Evolutionary conservation across 2,113 vertebrate species (phyloP).

Genomic region (Catagonus wagneri): DNA sequence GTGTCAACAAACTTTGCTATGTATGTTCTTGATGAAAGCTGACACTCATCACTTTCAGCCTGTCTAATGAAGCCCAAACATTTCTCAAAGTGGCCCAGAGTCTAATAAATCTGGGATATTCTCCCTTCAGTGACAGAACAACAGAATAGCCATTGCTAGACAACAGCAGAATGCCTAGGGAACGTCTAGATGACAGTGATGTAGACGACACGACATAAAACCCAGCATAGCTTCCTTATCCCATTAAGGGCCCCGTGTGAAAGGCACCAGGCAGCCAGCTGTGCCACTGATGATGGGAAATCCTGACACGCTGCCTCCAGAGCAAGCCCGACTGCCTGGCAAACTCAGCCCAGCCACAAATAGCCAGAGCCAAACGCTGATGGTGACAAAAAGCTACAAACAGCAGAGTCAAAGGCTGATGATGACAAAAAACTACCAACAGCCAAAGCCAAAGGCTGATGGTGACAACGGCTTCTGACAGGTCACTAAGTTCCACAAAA

Average conservation of each 20-base stretch:
- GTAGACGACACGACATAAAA: not conserved
- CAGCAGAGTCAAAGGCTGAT: not conserved
- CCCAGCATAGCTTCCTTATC: not conserved
- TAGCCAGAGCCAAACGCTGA: not conserved
- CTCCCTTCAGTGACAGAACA: not conserved
- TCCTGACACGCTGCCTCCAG: not conserved
- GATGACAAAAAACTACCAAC: not conserved
- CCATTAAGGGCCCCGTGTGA: not conserved
- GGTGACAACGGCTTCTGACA: not conserved
- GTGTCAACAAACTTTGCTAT: not conserved
- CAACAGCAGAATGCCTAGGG: not conserved
- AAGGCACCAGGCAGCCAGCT: not conserved
- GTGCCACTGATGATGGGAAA: accelerated
- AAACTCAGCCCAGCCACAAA: not conserved
- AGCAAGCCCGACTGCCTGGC: not conserved
- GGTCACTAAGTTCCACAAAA: not conserved
- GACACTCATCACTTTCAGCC: not conserved
- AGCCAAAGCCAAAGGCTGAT: not conserved
- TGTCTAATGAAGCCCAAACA: not conserved
- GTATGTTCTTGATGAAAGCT: not conserved
- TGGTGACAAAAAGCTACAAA: not conserved
- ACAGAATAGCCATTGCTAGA: not conserved
- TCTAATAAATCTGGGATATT: not conserved
- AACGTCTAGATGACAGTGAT: not conserved
- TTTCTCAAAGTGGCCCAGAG: not conserved